Conservation (phyloP, 2,888 invertebrate genomes). For the Himalopsyche tibetana region DNA sequence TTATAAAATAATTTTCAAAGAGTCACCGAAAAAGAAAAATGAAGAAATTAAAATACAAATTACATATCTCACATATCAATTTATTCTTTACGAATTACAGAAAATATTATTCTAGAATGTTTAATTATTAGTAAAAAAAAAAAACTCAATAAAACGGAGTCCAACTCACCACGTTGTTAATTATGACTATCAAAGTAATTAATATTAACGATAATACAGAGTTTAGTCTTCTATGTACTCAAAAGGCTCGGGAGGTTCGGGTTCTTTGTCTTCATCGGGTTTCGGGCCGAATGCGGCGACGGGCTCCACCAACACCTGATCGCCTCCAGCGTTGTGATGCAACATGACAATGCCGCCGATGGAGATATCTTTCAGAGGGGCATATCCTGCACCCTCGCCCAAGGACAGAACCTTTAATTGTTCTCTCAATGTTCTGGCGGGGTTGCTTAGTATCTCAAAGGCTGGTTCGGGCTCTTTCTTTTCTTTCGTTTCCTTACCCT, state of each 20-base stretch:
- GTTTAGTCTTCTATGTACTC: conserved; percentile 89
- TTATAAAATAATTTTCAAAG: conserved; percentile 1
- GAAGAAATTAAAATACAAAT: conserved; percentile 37
- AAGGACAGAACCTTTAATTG: conserved; percentile 89
- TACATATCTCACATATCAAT: conserved; percentile 52
- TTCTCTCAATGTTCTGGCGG: conserved; percentile 95
- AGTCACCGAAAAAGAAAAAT: background rate
- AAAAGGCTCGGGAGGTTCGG: conserved; percentile 98
- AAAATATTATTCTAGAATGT: conserved; percentile 55
- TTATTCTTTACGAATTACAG: conserved; percentile 58
- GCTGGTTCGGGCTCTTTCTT: conserved; percentile 93
- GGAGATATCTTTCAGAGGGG: conserved; percentile 92
- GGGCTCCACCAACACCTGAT: conserved; percentile 93
- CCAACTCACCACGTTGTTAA: conserved; percentile 3
- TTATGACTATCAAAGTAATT: conserved; percentile 24
- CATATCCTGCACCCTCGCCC: conserved; percentile 88
- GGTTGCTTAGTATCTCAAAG: conserved; percentile 95
- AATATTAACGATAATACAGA: conserved; percentile 31
- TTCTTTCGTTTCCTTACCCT: conserved; percentile 71
- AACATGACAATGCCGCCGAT: conserved; percentile 98
- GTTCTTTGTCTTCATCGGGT: conserved; percentile 96
- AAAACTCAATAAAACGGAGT: conserved; percentile 16
- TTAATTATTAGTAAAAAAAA: conserved; percentile 34
- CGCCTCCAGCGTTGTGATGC: conserved; percentile 87
- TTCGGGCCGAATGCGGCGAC: conserved; percentile 94